Conservation (phyloP, 2,113 vertebrate species). For the Gymnarchus niloticus region DNA sequence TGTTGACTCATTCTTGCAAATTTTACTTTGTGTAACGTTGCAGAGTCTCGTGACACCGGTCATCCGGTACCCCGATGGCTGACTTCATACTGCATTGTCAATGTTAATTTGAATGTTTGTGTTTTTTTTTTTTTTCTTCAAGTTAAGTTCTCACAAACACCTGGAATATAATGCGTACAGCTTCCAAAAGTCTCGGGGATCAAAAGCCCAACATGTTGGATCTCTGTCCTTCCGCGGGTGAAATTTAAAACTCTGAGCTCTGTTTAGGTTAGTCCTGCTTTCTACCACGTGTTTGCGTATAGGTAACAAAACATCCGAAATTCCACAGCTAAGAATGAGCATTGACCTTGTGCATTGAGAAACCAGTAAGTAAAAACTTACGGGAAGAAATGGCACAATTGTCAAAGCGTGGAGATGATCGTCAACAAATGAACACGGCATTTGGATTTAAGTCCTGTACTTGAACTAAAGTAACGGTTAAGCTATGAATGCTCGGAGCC, state of each 20-base stretch:
- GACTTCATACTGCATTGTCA: background rate
- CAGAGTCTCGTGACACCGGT: background rate
- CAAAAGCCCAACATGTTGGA: background rate
- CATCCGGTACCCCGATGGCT: background rate
- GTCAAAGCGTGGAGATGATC: background rate
- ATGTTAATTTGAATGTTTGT: background rate
- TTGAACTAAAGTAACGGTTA: too few relatives aligned
- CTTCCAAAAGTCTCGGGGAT: background rate
- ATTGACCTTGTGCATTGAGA: background rate
- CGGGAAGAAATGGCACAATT: background rate
- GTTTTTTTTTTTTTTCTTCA: too few relatives aligned
- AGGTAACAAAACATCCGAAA: background rate
- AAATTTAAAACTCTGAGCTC: background rate
- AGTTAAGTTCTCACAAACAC: background rate
- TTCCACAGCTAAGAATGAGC: background rate
- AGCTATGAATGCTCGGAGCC: background rate
- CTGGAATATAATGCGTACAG: background rate
- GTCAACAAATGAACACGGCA: background rate
- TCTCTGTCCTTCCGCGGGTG: background rate
- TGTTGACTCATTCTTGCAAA: background rate
- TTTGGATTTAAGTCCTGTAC: background rate
- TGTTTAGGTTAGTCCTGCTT: background rate
- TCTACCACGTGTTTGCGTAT: background rate
- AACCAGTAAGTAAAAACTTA: background rate
- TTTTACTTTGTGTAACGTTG: background rate